A percentile compares a stretch with the other conserved stretches of the same genome.
Evolutionary conservation across 2,113 vertebrate species (phyloP).

Genomic region (Channa argus): DNA sequence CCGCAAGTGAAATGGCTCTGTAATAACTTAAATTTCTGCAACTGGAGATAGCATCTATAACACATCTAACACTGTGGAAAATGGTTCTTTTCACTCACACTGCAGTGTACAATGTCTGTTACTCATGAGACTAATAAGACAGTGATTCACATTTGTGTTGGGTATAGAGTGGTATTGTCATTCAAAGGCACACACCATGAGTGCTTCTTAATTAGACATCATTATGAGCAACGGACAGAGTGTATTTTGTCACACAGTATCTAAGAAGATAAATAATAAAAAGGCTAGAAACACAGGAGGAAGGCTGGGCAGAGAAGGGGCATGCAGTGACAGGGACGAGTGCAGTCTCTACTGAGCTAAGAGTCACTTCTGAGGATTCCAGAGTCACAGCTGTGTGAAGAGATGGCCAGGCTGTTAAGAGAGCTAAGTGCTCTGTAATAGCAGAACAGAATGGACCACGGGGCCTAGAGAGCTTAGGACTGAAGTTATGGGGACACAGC

Average conservation of each 20-base stretch:
- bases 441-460: slow-evolving; percentile 3
- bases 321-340: not conserved
- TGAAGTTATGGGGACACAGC: slow-evolving; percentile 27
- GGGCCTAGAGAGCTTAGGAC: slow-evolving; percentile 15
- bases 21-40: slow-evolving; percentile 60
- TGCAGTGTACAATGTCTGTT: not conserved
- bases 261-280: slow-evolving; percentile 10
- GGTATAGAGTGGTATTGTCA: slow-evolving; percentile 13
- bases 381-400: slow-evolving; percentile 31
- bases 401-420: slow-evolving; percentile 18
- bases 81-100: slow-evolving; percentile 18
- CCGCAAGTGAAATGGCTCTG: slow-evolving; percentile 57
- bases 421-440: slow-evolving; percentile 36
- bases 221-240: not conserved
- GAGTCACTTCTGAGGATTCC: slow-evolving; percentile 41
- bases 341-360: not conserved
- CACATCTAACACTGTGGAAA: slow-evolving; percentile 21
- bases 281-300: not conserved
- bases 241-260: not conserved
- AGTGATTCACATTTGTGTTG: slow-evolving; percentile 29
- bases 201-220: slow-evolving; percentile 25
- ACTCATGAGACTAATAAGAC: not conserved
- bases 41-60: slow-evolving; percentile 50
- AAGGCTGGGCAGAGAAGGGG: not conserved
- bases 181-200: not conserved